Evolutionary conservation across 2,113 vertebrate species (phyloP).

Genomic region (Arothron firmamentum): DNA sequence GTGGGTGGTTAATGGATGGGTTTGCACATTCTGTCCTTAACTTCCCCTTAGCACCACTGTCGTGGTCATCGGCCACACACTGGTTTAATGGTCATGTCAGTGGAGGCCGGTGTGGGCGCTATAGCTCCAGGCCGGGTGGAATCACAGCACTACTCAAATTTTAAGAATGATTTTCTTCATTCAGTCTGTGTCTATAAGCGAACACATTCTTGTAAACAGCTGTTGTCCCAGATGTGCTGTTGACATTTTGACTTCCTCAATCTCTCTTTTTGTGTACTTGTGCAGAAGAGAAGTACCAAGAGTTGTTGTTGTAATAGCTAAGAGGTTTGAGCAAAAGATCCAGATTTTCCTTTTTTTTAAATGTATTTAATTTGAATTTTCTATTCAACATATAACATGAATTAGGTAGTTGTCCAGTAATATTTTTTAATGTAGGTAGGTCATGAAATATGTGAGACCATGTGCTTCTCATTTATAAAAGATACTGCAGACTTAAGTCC

Average conservation of each 20-base stretch:
- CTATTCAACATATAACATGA: neutral
- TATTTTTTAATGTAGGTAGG: no score
- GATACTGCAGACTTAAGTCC: slow-evolving; percentile 29
- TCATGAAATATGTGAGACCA: neutral
- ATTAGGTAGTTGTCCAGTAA: neutral
- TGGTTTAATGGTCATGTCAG: slow-evolving; percentile 22
- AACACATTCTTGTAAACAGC: slow-evolving; percentile 28
- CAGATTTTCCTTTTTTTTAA: neutral
- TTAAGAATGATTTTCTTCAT: slow-evolving; percentile 19
- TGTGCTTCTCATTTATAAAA: slow-evolving; percentile 60
- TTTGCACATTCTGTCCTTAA: slow-evolving; percentile 12
- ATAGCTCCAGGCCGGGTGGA: slow-evolving; percentile 35
- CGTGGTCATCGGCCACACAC: slow-evolving; percentile 20
- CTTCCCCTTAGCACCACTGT: slow-evolving; percentile 17
- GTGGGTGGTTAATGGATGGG: slow-evolving; percentile 14
- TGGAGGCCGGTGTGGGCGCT: slow-evolving; percentile 8
- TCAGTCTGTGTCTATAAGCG: neutral
- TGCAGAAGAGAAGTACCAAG: slow-evolving; percentile 21
- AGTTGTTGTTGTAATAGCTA: no score
- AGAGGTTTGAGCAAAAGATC: slow-evolving; percentile 10
- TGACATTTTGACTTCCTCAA: slow-evolving; percentile 32
- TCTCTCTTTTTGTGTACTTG: slow-evolving; percentile 25
- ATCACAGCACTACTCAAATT: slow-evolving; percentile 39
- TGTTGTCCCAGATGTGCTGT: slow-evolving; percentile 28
- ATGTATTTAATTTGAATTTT: neutral